phyloP scores from a whole-genome alignment of 2,888 invertebrate species.

The Drosophila kuntzei region DNA sequence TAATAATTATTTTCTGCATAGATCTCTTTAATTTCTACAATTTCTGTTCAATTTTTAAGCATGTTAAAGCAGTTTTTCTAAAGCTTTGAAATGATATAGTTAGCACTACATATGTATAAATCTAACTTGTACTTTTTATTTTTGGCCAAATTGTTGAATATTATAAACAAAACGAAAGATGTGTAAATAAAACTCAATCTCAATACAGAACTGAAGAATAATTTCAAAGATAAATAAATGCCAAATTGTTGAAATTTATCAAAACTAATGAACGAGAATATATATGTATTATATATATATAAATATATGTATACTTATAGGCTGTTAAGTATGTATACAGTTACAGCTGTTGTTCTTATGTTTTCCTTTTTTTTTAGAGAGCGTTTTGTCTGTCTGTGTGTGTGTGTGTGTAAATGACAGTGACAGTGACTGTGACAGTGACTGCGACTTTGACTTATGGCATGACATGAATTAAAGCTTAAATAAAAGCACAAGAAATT shows the following conservation, averaged over 20 bases:
- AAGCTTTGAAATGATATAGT: constrained; percentile 40
- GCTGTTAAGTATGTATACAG: constrained; percentile 32
- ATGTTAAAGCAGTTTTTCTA: constrained; percentile 30
- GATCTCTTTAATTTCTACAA: constrained; percentile 4
- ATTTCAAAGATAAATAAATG: constrained; percentile 33
- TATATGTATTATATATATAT: constrained; percentile 23
- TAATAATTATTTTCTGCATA: not conserved
- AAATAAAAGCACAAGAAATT: constrained; percentile 30
- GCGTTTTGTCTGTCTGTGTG: constrained; percentile 19
- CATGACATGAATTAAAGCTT: constrained; percentile 49
- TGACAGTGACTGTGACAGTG: constrained; percentile 16
- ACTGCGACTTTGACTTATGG: constrained; percentile 40
- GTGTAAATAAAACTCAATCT: constrained; percentile 23
- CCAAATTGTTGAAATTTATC: constrained; percentile 38
- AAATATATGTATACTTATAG: constrained; percentile 24
- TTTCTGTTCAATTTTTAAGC: constrained; percentile 18
- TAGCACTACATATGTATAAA: constrained; percentile 33
- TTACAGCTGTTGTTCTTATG: constrained; percentile 36
- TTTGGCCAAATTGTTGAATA: constrained; percentile 42
- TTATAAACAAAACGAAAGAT: constrained; percentile 12
- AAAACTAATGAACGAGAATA: constrained; percentile 48
- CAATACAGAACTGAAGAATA: constrained; percentile 34
- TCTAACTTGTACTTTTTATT: constrained; percentile 37
- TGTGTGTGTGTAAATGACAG: constrained; percentile 27
- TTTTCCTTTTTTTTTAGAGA: constrained; percentile 20